Evolutionary conservation across 2,797 vertebrate species (phyloP).

Genomic region (Falco rusticolus): DNA sequence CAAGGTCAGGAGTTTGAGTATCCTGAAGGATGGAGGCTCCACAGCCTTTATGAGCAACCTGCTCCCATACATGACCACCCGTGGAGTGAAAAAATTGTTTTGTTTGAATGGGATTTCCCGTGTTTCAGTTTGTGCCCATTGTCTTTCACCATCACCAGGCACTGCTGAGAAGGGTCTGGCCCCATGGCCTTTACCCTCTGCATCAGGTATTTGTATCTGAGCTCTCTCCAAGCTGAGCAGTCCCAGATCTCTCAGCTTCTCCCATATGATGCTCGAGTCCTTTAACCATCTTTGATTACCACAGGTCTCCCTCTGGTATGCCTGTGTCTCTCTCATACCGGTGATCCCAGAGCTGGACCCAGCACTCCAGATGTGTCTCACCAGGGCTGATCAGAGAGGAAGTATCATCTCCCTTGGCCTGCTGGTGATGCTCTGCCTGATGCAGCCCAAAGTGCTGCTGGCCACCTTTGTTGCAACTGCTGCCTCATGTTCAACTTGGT

Average conservation of each 20-base stretch:
- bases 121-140: not conserved
- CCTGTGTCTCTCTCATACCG: not conserved
- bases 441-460: not conserved
- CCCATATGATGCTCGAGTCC: not conserved
- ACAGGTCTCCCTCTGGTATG: not conserved
- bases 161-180: not conserved
- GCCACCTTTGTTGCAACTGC: not conserved
- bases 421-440: not conserved
- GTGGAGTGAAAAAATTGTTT: not conserved
- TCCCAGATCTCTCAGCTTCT: not conserved
- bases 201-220: not conserved
- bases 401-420: not conserved
- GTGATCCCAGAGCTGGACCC: not conserved
- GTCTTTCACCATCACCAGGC: not conserved
- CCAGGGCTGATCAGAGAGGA: not conserved
- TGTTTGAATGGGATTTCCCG: not conserved
- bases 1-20: accelerated
- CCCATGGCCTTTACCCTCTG: not conserved
- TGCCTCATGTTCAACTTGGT: not conserved
- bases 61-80: not conserved
- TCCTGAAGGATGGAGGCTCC: not conserved
- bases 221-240: not conserved
- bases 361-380: not conserved
- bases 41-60: not conserved
- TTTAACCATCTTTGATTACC: not conserved